Conservation (phyloP, 2,888 invertebrate genomes). For the Cephus runcator region DNA sequence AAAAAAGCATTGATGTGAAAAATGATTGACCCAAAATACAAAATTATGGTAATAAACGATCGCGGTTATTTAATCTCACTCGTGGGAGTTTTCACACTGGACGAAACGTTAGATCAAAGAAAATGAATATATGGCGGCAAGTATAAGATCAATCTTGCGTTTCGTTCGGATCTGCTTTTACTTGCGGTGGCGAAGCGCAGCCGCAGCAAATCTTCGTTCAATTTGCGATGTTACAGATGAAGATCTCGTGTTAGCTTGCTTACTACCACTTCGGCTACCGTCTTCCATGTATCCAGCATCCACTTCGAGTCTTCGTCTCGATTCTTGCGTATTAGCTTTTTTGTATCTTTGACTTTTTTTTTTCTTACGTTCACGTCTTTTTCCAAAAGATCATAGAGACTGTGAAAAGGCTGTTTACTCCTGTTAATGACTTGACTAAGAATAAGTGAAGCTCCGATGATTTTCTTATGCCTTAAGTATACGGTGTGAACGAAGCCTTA, state of each 20-base stretch:
- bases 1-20: background rate
- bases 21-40: background rate
- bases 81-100: background rate
- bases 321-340: background rate
- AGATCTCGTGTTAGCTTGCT: constrained; percentile 4
- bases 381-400: background rate
- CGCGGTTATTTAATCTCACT: background rate
- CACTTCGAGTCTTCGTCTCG: background rate
- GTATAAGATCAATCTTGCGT: background rate
- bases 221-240: constrained; percentile 58
- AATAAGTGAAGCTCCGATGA: background rate
- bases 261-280: background rate
- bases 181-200: constrained; percentile 55
- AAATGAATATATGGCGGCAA: background rate
- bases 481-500: background rate
- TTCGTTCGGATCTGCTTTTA: constrained; percentile 49
- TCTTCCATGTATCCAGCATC: background rate
- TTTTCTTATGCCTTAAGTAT: background rate
- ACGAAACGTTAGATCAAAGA: background rate
- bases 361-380: background rate
- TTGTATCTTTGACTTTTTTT: background rate
- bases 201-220: constrained; percentile 59
- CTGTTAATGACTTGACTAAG: background rate
- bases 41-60: background rate
- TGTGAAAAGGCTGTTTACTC: background rate